These are phyloP conservation scores for Morpho deidamia DNA, from an alignment of 2,888 invertebrate genomes.

Conservation along the genomic window DNA sequence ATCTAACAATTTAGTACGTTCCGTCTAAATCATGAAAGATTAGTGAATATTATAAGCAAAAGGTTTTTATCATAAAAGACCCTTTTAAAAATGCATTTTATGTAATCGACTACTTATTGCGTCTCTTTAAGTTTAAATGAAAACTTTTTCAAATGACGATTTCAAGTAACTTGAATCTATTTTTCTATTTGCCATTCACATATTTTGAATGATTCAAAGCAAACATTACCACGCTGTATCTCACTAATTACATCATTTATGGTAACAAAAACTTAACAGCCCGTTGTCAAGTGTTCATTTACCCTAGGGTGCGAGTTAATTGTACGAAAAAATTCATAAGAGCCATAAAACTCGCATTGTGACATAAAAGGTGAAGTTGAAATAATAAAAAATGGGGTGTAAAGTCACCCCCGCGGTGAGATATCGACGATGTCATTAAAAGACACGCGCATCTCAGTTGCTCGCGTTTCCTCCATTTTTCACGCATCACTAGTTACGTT, in stretches of 20 bases:
- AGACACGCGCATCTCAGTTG: slow-evolving; percentile 38
- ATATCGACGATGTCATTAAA: slow-evolving; percentile 48
- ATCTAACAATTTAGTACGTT: too few species aligned
- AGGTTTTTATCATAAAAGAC: too few species aligned
- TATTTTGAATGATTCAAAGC: not conserved
- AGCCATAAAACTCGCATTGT: slow-evolving; percentile 65
- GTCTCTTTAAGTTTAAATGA: too few species aligned
- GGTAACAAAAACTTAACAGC: slow-evolving; percentile 51
- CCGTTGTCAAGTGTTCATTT: slow-evolving; percentile 43
- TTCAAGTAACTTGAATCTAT: too few species aligned
- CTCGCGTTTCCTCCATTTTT: slow-evolving; percentile 39
- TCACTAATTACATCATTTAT: slow-evolving; percentile 52
- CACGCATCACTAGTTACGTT: slow-evolving; percentile 45
- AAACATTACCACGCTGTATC: slow-evolving; percentile 14
- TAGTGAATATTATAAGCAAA: too few species aligned
- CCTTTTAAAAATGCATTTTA: too few species aligned
- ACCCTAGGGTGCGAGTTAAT: slow-evolving; percentile 57
- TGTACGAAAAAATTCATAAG: slow-evolving; percentile 67
- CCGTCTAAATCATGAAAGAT: too few species aligned
- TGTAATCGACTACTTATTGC: too few species aligned
- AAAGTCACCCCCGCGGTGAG: slow-evolving; percentile 38
- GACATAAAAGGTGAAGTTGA: slow-evolving; percentile 65
- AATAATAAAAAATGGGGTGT: slow-evolving; percentile 60
- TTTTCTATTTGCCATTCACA: not conserved
- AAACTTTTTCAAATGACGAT: too few species aligned